Evolutionary conservation across 2,888 invertebrate genomes (phyloP).

Genomic region (Zele albiditarsus): DNA sequence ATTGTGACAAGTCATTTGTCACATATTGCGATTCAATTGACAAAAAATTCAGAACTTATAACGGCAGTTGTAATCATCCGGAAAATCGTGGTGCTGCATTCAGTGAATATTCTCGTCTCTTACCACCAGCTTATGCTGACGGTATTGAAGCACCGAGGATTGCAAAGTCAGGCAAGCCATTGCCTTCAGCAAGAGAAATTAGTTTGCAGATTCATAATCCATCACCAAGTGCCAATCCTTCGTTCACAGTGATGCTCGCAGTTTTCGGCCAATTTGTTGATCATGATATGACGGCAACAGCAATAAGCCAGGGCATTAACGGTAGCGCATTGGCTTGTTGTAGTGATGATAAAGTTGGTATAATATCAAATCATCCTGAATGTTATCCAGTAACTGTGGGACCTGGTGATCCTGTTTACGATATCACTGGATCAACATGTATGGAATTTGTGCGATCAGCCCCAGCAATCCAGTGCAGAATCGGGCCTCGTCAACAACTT

Average conservation of each 20-base stretch:
- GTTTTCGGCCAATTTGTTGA: constrained; percentile 93
- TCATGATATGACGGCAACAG: constrained; percentile 90
- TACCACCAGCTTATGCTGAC: constrained; percentile 85
- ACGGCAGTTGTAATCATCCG: constrained; percentile 86
- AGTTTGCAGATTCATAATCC: constrained; percentile 83
- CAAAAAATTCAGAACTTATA: constrained; percentile 73
- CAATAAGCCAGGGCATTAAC: constrained; percentile 82
- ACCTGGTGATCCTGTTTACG: constrained; percentile 81
- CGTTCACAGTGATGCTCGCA: constrained; percentile 88
- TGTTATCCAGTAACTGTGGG: constrained; percentile 85
- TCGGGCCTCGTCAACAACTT: constrained; percentile 88
- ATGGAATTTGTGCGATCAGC: constrained; percentile 91
- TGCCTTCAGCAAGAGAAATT: constrained; percentile 85
- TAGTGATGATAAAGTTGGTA: constrained; percentile 55
- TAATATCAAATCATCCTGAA: constrained; percentile 78
- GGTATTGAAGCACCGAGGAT: constrained; percentile 79
- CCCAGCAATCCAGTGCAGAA: constrained; percentile 83
- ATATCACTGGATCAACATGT: constrained; percentile 80
- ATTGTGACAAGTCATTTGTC: constrained; percentile 58
- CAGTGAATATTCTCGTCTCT: constrained; percentile 82
- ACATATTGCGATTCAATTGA: constrained; percentile 50
- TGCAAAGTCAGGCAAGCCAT: constrained; percentile 73
- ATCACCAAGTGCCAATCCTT: constrained; percentile 81
- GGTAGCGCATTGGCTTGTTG: constrained; percentile 85
- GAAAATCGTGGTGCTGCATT: constrained; percentile 82